Evolutionary conservation across 2,113 vertebrate species (phyloP).

Genomic region (Manacus vitellinus): DNA sequence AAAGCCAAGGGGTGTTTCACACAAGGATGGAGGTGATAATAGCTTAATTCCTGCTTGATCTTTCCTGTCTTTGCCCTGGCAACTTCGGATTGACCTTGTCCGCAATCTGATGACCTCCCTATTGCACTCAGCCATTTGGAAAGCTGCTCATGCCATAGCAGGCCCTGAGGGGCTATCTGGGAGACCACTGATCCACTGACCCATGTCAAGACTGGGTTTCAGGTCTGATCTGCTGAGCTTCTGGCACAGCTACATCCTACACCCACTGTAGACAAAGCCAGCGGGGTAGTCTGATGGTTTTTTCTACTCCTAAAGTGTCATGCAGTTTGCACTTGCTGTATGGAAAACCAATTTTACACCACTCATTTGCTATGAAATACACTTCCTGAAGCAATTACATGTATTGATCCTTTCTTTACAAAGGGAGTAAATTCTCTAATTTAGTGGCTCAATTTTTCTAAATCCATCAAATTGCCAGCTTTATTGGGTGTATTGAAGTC

Average conservation of each 20-base stretch:
- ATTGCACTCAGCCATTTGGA: conserved; percentile 78
- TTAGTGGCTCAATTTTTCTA: not conserved
- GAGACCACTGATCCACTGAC: conserved; percentile 86
- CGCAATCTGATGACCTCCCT: conserved; percentile 87
- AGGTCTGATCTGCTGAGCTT: conserved; percentile 83
- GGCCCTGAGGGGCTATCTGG: conserved; percentile 79
- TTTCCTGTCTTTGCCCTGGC: conserved; percentile 85
- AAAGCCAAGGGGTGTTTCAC: conserved; percentile 76
- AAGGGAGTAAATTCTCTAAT: conserved; percentile 19
- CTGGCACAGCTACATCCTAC: conserved; percentile 73
- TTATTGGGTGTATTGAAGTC: not conserved
- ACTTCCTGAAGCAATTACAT: conserved; percentile 61
- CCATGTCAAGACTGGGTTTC: conserved; percentile 88
- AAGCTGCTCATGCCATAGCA: conserved; percentile 70
- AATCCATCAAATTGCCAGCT: not conserved
- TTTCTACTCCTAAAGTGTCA: conserved; percentile 55
- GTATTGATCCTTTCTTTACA: conserved; percentile 37
- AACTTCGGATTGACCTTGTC: conserved; percentile 85
- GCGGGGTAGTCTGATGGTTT: not conserved
- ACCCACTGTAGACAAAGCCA: conserved; percentile 76
- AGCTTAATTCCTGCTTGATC: conserved; percentile 87
- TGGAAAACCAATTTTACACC: conserved; percentile 76
- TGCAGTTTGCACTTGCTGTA: conserved; percentile 48
- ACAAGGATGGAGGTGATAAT: conserved; percentile 86
- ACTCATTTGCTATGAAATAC: conserved; percentile 68